Evolutionary conservation across 2,888 invertebrate genomes (phyloP), one percentile per base, ranked within the genome.

Genomic region (Bombyx huttoni): DNA sequence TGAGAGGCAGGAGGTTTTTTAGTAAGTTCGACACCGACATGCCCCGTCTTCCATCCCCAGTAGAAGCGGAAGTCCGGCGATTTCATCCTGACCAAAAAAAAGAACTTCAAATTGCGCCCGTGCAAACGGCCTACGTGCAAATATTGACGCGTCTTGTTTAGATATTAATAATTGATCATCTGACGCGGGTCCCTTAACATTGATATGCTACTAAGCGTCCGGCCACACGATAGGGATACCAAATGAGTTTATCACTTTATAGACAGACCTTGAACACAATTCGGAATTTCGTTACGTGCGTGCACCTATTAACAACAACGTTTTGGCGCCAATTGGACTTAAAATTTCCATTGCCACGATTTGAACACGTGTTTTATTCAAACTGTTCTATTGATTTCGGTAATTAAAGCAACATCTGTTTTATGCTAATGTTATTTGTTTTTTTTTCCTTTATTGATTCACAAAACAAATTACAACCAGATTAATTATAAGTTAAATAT

Each of bases 241-340:
- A 61, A 71, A 73, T 73, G 64, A 70, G 66, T 61, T 64, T 69
- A 69, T 64, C 64, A 62, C 60, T 59, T 63, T 57, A 55, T 58
- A 51, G 58, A 61, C 59, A 55, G 68, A 57, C 69, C 68, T 68
- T 65, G 63, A 65, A 63, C 64, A 68, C 60, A 60, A 67, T 63
- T 62, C 67, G 59, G 62, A 57, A 59, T 65, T 64, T 59, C 52
- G 54, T 55, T 65, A 67, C 68, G 65, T 69, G 69, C 68, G 64
- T 69, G 69, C 59, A 63, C 59, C 65, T 62, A 69, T 69, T 68
- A 50, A 47, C 34, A 47, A 48, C 49, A 52, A 45, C 48, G 52
- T 50, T 52, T 40, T 52, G 24, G 47, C 35, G 34, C 13, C 48
- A 10, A 34, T 34, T 40, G n/a, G 33, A 50, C 14, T 40, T 8